These are phyloP conservation scores for Physocephala rufipes DNA, from an alignment of 2,888 invertebrate species.

Conservation along the genomic window DNA sequence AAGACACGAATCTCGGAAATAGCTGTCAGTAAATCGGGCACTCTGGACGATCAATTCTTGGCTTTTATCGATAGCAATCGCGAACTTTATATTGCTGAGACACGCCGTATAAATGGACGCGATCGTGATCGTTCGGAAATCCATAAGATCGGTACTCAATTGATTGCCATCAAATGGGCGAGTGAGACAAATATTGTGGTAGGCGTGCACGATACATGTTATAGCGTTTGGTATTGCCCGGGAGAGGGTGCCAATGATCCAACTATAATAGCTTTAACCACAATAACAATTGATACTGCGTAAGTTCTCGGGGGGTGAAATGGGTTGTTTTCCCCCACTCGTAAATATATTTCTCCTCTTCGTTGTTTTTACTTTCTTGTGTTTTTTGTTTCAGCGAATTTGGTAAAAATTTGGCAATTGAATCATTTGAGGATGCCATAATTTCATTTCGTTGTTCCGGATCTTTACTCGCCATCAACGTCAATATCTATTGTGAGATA, in stretches of 20 bases:
- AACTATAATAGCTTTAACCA: slow-evolving; percentile 73
- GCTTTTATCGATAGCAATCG: slow-evolving; percentile 89
- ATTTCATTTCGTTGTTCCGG: slow-evolving; percentile 89
- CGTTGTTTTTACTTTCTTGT: no score
- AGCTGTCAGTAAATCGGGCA: slow-evolving; percentile 86
- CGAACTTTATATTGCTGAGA: slow-evolving; percentile 83
- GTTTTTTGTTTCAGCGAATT: slow-evolving; percentile 75
- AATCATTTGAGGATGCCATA: slow-evolving; percentile 84
- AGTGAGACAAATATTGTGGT: slow-evolving; percentile 81
- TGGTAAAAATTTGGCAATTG: slow-evolving; percentile 84
- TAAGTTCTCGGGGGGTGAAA: slow-evolving; percentile 42
- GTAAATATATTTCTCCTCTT: neutral
- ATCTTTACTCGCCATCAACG: slow-evolving; percentile 72
- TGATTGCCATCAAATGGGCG: slow-evolving; percentile 71
- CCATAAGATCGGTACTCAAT: slow-evolving; percentile 67
- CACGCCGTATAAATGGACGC: slow-evolving; percentile 52
- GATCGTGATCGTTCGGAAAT: slow-evolving; percentile 49
- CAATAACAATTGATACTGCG: slow-evolving; percentile 68
- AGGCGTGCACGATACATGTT: slow-evolving; percentile 79
- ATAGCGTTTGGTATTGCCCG: slow-evolving; percentile 86
- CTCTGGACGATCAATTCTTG: slow-evolving; percentile 80
- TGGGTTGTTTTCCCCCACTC: neutral
- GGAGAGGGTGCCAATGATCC: slow-evolving; percentile 77
- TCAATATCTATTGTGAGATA: slow-evolving; percentile 65
- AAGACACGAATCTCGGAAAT: slow-evolving; percentile 80